Base-by-base conservation (phyloP, 1,140 invertebrate species). In the Atopsyche davidsoni region DNA sequence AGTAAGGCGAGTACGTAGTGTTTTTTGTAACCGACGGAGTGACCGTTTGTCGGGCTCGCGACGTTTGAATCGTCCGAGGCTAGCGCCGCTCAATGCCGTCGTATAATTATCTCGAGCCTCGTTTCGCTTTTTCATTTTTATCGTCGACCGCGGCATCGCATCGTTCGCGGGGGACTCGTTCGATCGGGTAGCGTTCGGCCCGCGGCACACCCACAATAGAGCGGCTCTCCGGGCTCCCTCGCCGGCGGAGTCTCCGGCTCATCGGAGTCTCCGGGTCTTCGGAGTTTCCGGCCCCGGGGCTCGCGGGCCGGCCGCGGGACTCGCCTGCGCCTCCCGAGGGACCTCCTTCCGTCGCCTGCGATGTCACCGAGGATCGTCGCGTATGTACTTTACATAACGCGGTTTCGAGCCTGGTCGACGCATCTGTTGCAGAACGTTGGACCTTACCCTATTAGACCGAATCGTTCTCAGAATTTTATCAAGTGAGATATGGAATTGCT, bases 11-110 rank as follows among this genome's bases (percentile, higher is more conserved):
- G 34, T 41, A 45, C 36, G 13, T 28, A 16, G 23, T 45, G 35
- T 45, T 45, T 51, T 51, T 50, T 50, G 47, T 50, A 50, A 50
- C 47, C 40, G 47, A 21, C 39, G 38, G 35, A 50, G 11, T 43
- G 40, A 50, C 47, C 47, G 47, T 50, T 50, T 50, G 28, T 35
- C 25, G 16, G 31, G 39, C 36, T 11, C 21, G 24, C 17, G 39
- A n/a, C 41, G 24, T 41, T 42, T 42, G 19, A 16, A 42, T 24
- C 40, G 19, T 40, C 24, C 38, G 17, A 19, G 23, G 21, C 6
- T 45, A 22, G 28, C 21, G 13, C 7, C 31, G 16, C 22, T 32
- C 19, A 21, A 34, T 19, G n/a, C 10, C n/a, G n/a, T n/a, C n/a
- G n/a, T n/a, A n/a, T n/a, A 19, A 35, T 19, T 45, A 10, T 19